Percentiles rank a stretch among this genome's conserved stretches.
Evolutionary conservation across 2,888 invertebrate genomes (phyloP).

Genomic region (Callyntrura sp.): DNA sequence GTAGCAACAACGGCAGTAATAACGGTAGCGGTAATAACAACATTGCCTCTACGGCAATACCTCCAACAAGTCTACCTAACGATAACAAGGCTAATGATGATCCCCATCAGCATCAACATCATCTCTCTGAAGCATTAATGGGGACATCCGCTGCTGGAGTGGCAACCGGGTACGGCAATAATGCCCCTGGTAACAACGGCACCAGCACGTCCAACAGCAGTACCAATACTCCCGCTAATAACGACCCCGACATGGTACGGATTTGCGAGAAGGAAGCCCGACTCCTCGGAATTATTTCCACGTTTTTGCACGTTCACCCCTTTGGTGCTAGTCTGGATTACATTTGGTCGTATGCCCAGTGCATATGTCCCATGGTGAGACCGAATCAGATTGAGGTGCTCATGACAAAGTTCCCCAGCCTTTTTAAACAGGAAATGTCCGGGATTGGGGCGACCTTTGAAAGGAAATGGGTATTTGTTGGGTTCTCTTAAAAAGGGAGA

Average conservation of each 20-base stretch:
- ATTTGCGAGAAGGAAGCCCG: conserved; percentile 89
- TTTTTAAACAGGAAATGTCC: conserved; percentile 92
- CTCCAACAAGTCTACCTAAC: neutral
- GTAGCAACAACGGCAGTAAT: conserved; percentile 12
- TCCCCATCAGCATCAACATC: conserved; percentile 22
- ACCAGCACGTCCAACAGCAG: conserved; percentile 33
- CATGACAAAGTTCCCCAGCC: conserved; percentile 91
- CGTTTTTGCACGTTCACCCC: conserved; percentile 97
- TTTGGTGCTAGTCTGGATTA: conserved; percentile 96
- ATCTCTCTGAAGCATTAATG: conserved; percentile 35
- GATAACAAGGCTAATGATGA: conserved; percentile 40
- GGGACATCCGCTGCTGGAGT: neutral
- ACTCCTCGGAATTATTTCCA: conserved; percentile 94
- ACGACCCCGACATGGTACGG: neutral
- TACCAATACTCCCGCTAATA: conserved; percentile 9
- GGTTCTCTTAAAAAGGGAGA: conserved; percentile 86
- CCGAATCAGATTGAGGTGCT: conserved; percentile 92
- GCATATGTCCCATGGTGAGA: conserved; percentile 90
- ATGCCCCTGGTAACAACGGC: conserved; percentile 7
- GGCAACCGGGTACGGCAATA: conserved; percentile 15
- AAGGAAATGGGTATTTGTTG: conserved; percentile 94
- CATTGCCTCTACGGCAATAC: conserved; percentile 4
- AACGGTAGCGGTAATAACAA: conserved; percentile 22
- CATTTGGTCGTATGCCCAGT: conserved; percentile 95
- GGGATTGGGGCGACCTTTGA: conserved; percentile 92